A percentile compares a stretch with the other conserved stretches of the same genome.
phyloP scores from a whole-genome alignment of 2,797 vertebrate species.

The Gallinago stenura region DNA sequence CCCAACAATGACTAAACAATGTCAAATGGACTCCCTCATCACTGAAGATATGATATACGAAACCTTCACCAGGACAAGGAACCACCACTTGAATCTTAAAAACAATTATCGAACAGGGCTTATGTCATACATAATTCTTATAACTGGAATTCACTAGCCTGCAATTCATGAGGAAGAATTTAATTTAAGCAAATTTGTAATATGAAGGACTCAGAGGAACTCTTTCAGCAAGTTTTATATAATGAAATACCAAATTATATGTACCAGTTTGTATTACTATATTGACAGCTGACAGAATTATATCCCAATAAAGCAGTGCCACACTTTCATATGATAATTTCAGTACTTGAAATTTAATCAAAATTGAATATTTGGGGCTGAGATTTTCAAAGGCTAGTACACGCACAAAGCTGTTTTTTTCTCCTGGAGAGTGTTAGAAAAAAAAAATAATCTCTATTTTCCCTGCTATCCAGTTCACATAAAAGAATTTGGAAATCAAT shows the following conservation, averaged over 20 bases:
- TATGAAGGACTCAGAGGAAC: background rate
- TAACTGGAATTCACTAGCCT: background rate
- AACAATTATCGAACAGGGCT: background rate
- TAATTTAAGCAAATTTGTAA: background rate
- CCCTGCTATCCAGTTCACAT: background rate
- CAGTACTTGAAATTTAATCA: background rate
- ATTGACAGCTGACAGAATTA: slow-evolving; percentile 2
- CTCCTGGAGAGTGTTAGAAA: background rate
- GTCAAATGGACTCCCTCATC: background rate
- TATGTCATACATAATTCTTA: background rate
- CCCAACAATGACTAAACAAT: background rate
- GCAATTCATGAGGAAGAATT: background rate
- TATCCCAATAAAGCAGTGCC: background rate
- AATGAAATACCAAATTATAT: background rate
- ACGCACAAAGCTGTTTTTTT: accelerated
- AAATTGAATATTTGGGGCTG: background rate
- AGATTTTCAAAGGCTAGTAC: background rate
- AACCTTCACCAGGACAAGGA: background rate
- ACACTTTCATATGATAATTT: background rate
- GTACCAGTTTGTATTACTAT: background rate
- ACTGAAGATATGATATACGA: background rate
- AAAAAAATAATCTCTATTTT: background rate
- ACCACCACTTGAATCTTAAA: background rate
- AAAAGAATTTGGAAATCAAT: background rate
- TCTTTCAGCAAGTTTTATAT: background rate